Conservation (phyloP, 2,888 invertebrate genomes). For the Aporophyla lueneburgensis region DNA sequence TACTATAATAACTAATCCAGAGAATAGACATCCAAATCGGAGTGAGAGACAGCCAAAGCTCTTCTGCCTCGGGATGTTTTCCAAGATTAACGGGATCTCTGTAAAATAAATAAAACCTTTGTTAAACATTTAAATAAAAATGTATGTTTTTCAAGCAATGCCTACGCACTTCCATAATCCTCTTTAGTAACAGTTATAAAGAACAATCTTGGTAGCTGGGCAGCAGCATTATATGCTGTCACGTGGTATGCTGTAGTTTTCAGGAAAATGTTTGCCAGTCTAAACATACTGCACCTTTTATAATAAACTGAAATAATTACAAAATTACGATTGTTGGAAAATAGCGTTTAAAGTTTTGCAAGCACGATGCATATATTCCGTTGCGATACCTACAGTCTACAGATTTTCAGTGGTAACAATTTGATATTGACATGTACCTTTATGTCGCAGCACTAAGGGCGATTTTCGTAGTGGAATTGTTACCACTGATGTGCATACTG, state of each 20-base stretch:
- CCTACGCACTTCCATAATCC: not conserved
- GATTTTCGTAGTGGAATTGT: not conserved
- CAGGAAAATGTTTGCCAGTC: not conserved
- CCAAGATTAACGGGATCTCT: conserved; percentile 83
- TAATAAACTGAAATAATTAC: too few species aligned
- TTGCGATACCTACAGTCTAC: too few species aligned
- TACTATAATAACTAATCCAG: conserved; percentile 83
- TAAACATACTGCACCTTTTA: too few species aligned
- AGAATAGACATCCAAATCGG: conserved; percentile 81
- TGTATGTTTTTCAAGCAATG: not conserved
- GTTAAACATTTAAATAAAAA: not conserved
- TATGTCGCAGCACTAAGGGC: not conserved
- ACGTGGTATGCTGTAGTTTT: not conserved
- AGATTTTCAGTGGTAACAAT: not conserved
- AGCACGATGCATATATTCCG: too few species aligned
- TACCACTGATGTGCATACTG: not conserved
- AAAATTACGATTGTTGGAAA: too few species aligned
- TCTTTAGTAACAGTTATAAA: not conserved
- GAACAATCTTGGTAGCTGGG: not conserved
- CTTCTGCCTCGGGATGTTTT: conserved; percentile 81
- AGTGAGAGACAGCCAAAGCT: conserved; percentile 84
- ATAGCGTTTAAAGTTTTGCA: too few species aligned
- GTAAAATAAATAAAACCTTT: conserved; percentile 55
- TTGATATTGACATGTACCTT: not conserved
- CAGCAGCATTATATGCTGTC: not conserved